Evolutionary conservation across 1,140 invertebrate genomes (phyloP).

Genomic region (Semibalanus balanoides): DNA sequence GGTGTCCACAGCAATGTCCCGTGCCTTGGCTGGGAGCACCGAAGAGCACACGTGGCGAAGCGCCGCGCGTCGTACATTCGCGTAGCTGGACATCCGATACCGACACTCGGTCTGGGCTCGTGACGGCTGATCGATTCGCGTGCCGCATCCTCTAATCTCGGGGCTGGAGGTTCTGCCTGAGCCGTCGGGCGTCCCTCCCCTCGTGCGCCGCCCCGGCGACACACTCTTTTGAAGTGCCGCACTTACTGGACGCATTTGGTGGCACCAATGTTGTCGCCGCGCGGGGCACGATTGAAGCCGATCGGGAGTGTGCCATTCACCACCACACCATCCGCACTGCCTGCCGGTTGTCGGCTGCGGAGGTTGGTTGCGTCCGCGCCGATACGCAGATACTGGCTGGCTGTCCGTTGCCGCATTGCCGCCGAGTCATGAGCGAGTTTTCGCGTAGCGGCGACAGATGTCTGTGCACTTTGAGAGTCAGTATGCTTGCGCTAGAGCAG

Average conservation of each 20-base stretch:
- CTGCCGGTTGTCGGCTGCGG: too few species aligned
- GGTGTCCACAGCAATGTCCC: not conserved
- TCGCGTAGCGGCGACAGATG: not conserved
- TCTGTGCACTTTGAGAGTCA: not conserved
- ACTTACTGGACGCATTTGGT: not conserved
- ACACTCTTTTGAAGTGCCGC: constrained; percentile 5
- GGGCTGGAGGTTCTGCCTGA: not conserved
- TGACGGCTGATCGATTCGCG: not conserved
- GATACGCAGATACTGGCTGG: not conserved
- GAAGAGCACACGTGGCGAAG: not conserved
- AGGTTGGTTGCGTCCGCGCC: too few species aligned
- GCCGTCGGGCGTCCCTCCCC: not conserved
- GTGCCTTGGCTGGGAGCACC: not conserved
- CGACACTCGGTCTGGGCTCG: not conserved
- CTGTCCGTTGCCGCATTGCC: too few species aligned
- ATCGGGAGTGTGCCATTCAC: not conserved
- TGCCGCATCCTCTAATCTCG: not conserved
- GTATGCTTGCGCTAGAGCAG: not conserved
- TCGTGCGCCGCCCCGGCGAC: not conserved
- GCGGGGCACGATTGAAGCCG: not conserved
- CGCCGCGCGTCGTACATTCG: too few species aligned
- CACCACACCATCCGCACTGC: not conserved
- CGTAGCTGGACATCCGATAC: not conserved
- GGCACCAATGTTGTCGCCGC: not conserved
- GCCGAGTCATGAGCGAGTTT: not conserved